phyloP scores from a whole-genome alignment of 2,113 vertebrate genomes.

The Glaucomys volans region DNA sequence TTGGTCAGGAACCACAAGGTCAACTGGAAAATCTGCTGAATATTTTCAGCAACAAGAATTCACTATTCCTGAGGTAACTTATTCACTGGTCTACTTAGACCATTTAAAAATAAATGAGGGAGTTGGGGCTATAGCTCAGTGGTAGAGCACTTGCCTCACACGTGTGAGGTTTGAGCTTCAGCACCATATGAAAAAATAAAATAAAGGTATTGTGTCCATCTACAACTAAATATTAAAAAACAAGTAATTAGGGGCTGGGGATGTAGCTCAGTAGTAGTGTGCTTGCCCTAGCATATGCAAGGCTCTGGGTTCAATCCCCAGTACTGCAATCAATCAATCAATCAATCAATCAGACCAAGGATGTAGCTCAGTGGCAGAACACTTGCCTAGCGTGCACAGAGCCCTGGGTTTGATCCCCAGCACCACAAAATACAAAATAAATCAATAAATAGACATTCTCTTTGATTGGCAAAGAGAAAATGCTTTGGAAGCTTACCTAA shows the following conservation, averaged over 20 bases:
- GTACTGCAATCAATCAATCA: background rate
- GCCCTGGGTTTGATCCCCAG: background rate
- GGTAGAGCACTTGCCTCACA: too few species aligned
- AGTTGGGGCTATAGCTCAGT: too few species aligned
- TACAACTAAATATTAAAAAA: too few species aligned
- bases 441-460: background rate
- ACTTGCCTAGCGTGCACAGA: background rate
- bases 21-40: background rate
- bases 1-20: background rate
- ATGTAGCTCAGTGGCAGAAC: background rate
- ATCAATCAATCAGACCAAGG: too few species aligned
- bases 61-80: background rate
- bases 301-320: background rate
- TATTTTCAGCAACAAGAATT: background rate
- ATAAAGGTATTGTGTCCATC: too few species aligned
- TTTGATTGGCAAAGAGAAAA: constrained; percentile 43
- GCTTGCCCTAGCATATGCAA: too few species aligned
- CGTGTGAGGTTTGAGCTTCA: too few species aligned
- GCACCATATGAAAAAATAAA: too few species aligned
- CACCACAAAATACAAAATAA: background rate
- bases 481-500: constrained; percentile 88
- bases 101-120: constrained; percentile 23
- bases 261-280: background rate
- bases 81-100: background rate
- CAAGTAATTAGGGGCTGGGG: too few species aligned